Evolutionary conservation across 2,888 invertebrate genomes (phyloP).

Genomic region (Mesochorus sp.): DNA sequence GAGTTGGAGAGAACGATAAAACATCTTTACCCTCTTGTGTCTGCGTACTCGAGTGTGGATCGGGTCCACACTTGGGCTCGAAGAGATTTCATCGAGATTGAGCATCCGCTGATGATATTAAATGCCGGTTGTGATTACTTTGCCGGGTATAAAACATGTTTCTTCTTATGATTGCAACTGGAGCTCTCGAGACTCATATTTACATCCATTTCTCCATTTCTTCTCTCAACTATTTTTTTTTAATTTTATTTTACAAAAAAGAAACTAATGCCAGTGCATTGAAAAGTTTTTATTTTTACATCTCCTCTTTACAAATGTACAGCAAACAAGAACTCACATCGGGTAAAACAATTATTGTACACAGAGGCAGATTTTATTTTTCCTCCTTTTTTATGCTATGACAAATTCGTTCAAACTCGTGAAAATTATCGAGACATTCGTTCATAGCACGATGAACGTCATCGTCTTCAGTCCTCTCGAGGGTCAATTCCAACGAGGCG

Average conservation of each 20-base stretch:
- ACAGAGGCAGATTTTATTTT: constrained; percentile 14
- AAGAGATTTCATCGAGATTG: constrained; percentile 52
- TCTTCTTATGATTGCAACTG: background rate
- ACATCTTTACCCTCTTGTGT: constrained; percentile 24
- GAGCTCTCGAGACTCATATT: background rate
- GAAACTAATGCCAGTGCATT: too few species aligned
- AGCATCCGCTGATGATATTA: constrained; percentile 53
- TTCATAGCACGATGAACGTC: constrained; percentile 57
- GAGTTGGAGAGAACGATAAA: constrained; percentile 52
- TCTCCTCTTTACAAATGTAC: too few species aligned
- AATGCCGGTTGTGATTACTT: constrained; percentile 42
- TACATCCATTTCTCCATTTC: background rate
- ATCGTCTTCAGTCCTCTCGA: constrained; percentile 67
- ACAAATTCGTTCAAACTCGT: constrained; percentile 51
- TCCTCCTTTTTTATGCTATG: constrained; percentile 61
- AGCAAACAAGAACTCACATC: too few species aligned
- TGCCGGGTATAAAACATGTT: constrained; percentile 21
- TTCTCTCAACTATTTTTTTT: too few species aligned
- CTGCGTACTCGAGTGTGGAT: constrained; percentile 22
- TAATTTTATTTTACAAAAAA: too few species aligned
- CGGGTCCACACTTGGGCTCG: constrained; percentile 10
- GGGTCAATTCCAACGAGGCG: constrained; percentile 66
- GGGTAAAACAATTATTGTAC: too few species aligned
- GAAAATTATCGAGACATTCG: constrained; percentile 67
- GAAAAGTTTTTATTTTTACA: too few species aligned